Evolutionary conservation across 2,888 invertebrate species (phyloP).

Genomic region (Metellina segmentata): DNA sequence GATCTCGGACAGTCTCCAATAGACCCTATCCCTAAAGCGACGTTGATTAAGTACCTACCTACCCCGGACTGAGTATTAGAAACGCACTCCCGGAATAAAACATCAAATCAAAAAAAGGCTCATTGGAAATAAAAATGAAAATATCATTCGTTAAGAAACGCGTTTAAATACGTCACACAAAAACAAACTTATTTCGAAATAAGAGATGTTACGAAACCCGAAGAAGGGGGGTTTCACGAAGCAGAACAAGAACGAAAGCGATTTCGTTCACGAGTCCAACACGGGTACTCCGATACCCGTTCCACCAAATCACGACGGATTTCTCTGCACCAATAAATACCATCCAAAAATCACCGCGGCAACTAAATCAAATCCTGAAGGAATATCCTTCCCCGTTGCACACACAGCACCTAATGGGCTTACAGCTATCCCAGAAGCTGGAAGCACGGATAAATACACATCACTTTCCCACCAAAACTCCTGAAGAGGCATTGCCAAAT

Average conservation of each 20-base stretch:
- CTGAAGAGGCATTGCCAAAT: neutral
- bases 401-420: neutral
- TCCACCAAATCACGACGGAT: neutral
- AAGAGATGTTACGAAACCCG: too few relatives aligned
- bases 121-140: too few relatives aligned
- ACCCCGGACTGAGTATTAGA: too few relatives aligned
- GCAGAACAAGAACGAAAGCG: neutral
- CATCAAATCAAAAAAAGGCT: too few relatives aligned
- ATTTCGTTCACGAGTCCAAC: neutral
- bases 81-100: too few relatives aligned
- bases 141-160: too few relatives aligned
- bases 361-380: neutral
- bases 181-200: too few relatives aligned
- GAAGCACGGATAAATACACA: too few relatives aligned
- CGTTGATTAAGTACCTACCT: too few relatives aligned
- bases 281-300: neutral
- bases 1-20: too few relatives aligned
- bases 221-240: neutral
- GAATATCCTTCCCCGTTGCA: neutral
- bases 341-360: neutral
- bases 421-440: neutral
- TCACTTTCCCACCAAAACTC: neutral
- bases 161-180: too few relatives aligned
- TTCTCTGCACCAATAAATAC: neutral
- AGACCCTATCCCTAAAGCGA: too few relatives aligned